phyloP scores from a whole-genome alignment of 2,797 vertebrate genomes.

The Characodon lateralis region DNA sequence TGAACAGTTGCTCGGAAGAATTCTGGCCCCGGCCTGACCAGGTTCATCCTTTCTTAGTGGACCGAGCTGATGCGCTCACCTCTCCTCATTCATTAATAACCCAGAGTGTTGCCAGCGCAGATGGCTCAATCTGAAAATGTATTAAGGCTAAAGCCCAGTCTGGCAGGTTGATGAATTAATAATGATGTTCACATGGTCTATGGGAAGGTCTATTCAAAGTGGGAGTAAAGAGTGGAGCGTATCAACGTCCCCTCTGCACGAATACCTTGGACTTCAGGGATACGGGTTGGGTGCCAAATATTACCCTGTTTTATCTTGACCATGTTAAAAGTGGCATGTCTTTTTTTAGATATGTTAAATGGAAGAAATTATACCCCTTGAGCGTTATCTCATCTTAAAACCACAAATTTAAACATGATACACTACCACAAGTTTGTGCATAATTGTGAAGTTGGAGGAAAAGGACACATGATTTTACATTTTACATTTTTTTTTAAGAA shows the following conservation, averaged over 20 bases:
- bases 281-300: constrained; percentile 35
- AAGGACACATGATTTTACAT: no score
- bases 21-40: constrained; percentile 11
- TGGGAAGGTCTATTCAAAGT: constrained; percentile 61
- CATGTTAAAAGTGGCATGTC: constrained; percentile 9
- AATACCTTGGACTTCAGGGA: constrained; percentile 31
- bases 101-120: constrained; percentile 38
- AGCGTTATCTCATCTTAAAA: neutral
- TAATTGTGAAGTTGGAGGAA: neutral
- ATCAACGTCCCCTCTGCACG: constrained; percentile 34
- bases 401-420: neutral
- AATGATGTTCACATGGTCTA: constrained; percentile 60
- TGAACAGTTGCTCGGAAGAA: constrained; percentile 7
- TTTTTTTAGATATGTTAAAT: neutral
- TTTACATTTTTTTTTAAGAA: no score
- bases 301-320: constrained; percentile 22
- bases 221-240: constrained; percentile 21
- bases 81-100: constrained; percentile 68
- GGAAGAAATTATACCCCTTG: neutral
- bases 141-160: constrained; percentile 64
- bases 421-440: neutral
- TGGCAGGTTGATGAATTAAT: constrained; percentile 71
- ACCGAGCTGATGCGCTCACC: constrained; percentile 31
- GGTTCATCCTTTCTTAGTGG: constrained; percentile 27
- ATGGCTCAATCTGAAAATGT: constrained; percentile 65